Evolutionary conservation across 1,140 invertebrate genomes (phyloP), one percentile per base, ranked within the genome.

Genomic region (Drosophila melanica): DNA sequence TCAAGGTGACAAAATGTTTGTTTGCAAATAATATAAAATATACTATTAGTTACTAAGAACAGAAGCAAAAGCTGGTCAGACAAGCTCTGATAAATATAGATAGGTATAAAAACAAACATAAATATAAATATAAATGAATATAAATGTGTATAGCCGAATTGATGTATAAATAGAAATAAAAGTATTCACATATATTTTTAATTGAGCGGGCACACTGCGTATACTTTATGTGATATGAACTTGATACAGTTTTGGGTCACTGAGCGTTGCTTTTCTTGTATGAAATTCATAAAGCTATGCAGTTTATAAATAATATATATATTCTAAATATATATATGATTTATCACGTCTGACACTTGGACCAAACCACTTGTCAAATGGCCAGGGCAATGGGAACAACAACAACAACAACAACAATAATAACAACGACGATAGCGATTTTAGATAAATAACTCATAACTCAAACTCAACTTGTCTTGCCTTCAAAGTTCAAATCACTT

Each of bases 401-500:
- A 72, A 79, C 71, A 67, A 64, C 63, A 72, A 79, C 71, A 67
- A 47, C 42, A 65, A 54, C 58, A 70, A 57, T 48, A 75, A 27
- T 48, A 50, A 47, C 44, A 69, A 30, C 75, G 72, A 58, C 79
- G 79, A 84, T 75, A 84, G 72, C 81, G 81, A 89, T 89, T 87
- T 89, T 89, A 89, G 84, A 89, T 89, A 89, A 89, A 89, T 86
- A 89, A 89, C 87, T 86, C 84, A 86, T 86, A 86, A 82, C 82
- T 86, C 75, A 79, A 79, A 73, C 79, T 65, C 80, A 67, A 89
- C 84, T 90, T 87, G 81, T 87, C 81, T 90, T 87, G 87, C 87
- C 87, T 90, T 90, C 87, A 90, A 89, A 90, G 87, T 90, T 90
- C 87, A 90, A 90, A 90, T 90, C 76, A 90, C 76, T 89, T 89